phyloP scores from a whole-genome alignment of 1,140 invertebrate genomes.

The Diabrotica virgifera region DNA sequence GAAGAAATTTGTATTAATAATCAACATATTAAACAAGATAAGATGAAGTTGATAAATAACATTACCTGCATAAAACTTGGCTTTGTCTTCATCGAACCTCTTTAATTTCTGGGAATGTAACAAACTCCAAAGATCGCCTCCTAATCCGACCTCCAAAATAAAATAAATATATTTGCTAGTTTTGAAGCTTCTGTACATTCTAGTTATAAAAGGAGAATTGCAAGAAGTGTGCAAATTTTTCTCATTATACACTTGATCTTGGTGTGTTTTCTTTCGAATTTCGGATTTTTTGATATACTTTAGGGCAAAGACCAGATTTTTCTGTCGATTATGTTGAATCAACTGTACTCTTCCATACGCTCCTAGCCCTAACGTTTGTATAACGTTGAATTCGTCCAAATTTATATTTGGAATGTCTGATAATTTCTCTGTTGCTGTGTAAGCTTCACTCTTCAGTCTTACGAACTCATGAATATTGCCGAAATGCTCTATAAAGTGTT shows the following conservation, averaged over 20 bases:
- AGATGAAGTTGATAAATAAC: too few species aligned
- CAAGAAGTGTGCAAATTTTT: conserved; percentile 86
- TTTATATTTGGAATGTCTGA: conserved; percentile 63
- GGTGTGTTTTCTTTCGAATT: conserved; percentile 89
- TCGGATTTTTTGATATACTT: conserved; percentile 92
- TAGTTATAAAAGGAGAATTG: conserved; percentile 52
- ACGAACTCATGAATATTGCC: conserved; percentile 42
- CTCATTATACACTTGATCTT: conserved; percentile 78
- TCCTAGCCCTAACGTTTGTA: conserved; percentile 86
- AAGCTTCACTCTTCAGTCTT: conserved; percentile 1
- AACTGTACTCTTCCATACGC: conserved; percentile 92
- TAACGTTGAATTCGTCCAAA: conserved; percentile 74
- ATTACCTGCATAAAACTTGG: conserved; percentile 70
- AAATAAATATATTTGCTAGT: conserved; percentile 96
- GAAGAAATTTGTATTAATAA: too few species aligned
- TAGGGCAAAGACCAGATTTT: conserved; percentile 74
- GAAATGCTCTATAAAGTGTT: conserved; percentile 49
- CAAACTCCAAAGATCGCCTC: conserved; percentile 96
- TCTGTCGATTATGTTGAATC: conserved; percentile 58
- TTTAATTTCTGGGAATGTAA: conserved; percentile 70
- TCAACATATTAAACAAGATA: too few species aligned
- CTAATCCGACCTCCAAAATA: conserved; percentile 93
- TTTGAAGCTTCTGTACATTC: conserved; percentile 90
- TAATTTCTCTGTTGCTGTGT: conserved; percentile 14
- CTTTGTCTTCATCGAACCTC: conserved; percentile 79